Conservation (phyloP, 2,113 vertebrate genomes). For the Litocranius walleri region DNA sequence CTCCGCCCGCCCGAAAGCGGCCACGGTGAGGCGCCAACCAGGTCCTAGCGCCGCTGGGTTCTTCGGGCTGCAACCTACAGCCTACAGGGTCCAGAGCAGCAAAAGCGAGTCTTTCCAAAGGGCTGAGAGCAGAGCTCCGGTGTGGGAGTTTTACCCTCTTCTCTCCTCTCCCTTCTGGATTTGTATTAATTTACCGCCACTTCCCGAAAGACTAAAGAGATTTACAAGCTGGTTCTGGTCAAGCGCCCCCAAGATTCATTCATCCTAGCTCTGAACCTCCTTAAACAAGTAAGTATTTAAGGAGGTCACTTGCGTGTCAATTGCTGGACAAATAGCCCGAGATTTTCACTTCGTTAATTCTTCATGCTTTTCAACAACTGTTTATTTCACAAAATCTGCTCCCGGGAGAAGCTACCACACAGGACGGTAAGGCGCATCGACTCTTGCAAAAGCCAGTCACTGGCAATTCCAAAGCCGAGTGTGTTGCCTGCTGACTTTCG, state of each 20-base stretch:
- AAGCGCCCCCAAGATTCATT: conserved; percentile 33
- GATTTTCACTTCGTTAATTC: conserved; percentile 58
- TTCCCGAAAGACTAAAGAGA: not conserved
- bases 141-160: not conserved
- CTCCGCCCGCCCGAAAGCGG: conserved; percentile 50
- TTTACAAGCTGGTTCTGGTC: not conserved
- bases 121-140: not conserved
- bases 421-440: not conserved
- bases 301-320: conserved; percentile 47
- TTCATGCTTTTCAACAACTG: conserved; percentile 52
- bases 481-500: conserved; percentile 27
- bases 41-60: conserved; percentile 69
- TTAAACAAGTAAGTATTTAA: conserved; percentile 12
- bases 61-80: not conserved
- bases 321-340: conserved; percentile 29
- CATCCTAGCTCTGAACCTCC: conserved; percentile 22
- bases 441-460: not conserved
- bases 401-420: not conserved
- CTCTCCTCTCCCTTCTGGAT: not conserved
- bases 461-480: not conserved
- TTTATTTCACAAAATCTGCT: conserved; percentile 37
- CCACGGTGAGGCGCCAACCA: conserved; percentile 40
- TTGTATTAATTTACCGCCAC: not conserved
- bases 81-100: not conserved
- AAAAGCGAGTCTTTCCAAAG: not conserved